phyloP scores from a whole-genome alignment of 1,140 invertebrate genomes.

The Melipona quadrifasciata region DNA sequence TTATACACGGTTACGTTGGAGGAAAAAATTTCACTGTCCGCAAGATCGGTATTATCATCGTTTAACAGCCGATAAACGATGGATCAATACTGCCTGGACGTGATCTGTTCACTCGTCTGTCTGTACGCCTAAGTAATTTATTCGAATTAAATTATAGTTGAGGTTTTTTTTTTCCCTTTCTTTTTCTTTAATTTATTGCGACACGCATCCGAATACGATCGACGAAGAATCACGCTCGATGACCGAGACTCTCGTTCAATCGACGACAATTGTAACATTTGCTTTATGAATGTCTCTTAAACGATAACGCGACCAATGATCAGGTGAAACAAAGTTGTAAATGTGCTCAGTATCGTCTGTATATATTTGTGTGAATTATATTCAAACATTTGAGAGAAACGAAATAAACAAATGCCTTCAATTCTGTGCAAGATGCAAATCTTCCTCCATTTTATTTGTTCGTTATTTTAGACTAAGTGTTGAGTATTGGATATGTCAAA shows the following conservation, averaged over 20 bases:
- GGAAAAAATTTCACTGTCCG: constrained; percentile 37
- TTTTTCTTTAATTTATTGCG: constrained; percentile 64
- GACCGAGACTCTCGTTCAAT: neutral
- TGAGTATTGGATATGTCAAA: no score
- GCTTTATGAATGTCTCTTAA: constrained; percentile 58
- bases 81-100: constrained; percentile 69
- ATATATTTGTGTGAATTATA: constrained; percentile 78
- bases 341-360: constrained; percentile 75
- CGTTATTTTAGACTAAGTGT: no score
- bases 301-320: constrained; percentile 58
- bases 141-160: constrained; percentile 72
- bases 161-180: neutral
- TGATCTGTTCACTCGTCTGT: constrained; percentile 68
- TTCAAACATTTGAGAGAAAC: constrained; percentile 57
- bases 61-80: constrained; percentile 72
- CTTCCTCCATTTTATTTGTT: no score
- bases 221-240: neutral
- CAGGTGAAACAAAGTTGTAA: constrained; percentile 70
- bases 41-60: constrained; percentile 72
- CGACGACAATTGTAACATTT: constrained; percentile 41
- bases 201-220: neutral
- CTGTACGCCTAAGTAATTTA: constrained; percentile 75
- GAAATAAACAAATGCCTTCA: constrained; percentile 66
- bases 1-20: constrained; percentile 18
- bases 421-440: constrained; percentile 22